Percentiles rank a stretch among this genome's conserved stretches.
phyloP scores from a whole-genome alignment of 2,113 vertebrate genomes.

The Phalacrocorax brasilianus region DNA sequence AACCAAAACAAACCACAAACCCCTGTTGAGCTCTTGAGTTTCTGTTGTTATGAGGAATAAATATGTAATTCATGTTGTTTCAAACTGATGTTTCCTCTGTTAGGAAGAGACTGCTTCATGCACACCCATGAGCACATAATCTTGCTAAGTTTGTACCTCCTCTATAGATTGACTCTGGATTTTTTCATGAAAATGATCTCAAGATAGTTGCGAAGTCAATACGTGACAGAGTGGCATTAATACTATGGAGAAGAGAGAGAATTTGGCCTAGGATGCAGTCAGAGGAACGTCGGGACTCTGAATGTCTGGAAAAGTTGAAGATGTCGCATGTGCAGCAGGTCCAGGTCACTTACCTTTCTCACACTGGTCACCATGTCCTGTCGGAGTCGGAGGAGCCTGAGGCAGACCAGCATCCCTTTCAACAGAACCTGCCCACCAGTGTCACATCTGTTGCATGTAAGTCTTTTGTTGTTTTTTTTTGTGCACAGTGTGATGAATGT shows the following conservation, averaged over 20 bases:
- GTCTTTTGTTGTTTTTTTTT: background rate
- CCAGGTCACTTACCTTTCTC: constrained; percentile 76
- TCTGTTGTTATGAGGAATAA: background rate
- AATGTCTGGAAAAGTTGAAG: constrained; percentile 70
- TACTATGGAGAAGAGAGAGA: constrained; percentile 90
- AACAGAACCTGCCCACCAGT: constrained; percentile 79
- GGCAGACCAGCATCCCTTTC: constrained; percentile 78
- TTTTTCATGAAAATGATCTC: constrained; percentile 93
- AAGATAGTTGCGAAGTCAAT: constrained; percentile 97
- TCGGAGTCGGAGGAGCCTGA: constrained; percentile 83
- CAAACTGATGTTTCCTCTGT: background rate
- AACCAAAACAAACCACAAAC: too few species aligned
- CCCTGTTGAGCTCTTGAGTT: background rate
- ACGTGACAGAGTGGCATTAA: constrained; percentile 91
- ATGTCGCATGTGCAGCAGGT: constrained; percentile 75
- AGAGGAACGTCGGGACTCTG: constrained; percentile 62
- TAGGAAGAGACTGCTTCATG: background rate
- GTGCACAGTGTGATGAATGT: accelerated
- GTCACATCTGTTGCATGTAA: constrained; percentile 84
- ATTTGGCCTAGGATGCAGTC: constrained; percentile 77
- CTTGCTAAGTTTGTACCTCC: background rate
- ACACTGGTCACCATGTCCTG: constrained; percentile 55
- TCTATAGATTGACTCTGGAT: constrained; percentile 91
- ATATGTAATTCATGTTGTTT: background rate
- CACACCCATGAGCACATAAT: accelerated